phyloP scores from a whole-genome alignment of 2,797 vertebrate species.

The Labroides dimidiatus region DNA sequence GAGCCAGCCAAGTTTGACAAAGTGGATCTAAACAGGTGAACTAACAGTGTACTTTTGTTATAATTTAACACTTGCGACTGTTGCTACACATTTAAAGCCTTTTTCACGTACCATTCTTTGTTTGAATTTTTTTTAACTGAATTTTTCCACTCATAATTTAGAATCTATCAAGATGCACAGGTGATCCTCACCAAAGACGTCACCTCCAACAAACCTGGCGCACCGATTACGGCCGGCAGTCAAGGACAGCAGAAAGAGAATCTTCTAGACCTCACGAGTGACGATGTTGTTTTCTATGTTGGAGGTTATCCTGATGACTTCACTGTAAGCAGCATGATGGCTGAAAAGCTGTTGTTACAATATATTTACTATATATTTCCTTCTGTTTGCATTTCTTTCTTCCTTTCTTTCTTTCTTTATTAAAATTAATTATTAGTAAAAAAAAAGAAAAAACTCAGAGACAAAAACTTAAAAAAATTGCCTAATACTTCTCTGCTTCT shows the following conservation, averaged over 20 bases:
- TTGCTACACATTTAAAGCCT: neutral
- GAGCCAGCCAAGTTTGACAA: conserved; percentile 76
- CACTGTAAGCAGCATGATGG: conserved; percentile 70
- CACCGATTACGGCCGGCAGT: rapidly evolving
- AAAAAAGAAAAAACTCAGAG: too few species aligned
- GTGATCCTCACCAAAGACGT: conserved; percentile 62
- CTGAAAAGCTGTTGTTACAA: neutral
- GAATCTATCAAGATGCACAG: conserved; percentile 83
- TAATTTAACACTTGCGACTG: neutral
- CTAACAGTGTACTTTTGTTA: neutral
- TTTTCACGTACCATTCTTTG: too few species aligned
- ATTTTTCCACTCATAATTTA: conserved; percentile 37
- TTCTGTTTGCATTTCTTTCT: neutral
- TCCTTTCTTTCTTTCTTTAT: neutral
- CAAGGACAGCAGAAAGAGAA: conserved; percentile 55
- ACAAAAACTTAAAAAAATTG: too few species aligned
- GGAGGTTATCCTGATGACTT: conserved; percentile 84
- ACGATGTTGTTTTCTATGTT: conserved; percentile 83
- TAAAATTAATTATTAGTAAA: too few species aligned
- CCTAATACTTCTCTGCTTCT: conserved; percentile 4
- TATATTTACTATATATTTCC: too few species aligned
- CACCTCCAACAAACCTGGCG: neutral
- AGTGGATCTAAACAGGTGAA: conserved; percentile 81
- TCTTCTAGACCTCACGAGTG: conserved; percentile 77
- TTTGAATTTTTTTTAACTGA: neutral